Evolutionary conservation across 2,797 vertebrate genomes (phyloP).

Genomic region (Poeciliopsis presidionis): DNA sequence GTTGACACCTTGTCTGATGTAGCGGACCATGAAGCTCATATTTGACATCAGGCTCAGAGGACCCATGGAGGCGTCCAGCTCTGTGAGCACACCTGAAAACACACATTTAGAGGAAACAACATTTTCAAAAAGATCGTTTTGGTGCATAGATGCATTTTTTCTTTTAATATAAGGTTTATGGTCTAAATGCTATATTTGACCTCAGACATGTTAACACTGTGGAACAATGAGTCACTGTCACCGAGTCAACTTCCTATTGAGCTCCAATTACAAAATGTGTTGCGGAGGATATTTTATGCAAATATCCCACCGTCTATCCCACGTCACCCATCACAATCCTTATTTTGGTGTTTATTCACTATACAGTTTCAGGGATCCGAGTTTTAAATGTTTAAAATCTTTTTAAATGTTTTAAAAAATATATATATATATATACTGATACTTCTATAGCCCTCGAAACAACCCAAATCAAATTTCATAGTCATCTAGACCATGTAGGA

Average conservation of each 20-base stretch:
- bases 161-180: not conserved
- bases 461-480: not conserved
- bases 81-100: conserved; percentile 85
- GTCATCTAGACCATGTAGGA: not conserved
- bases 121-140: not conserved
- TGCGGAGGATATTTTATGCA: not conserved
- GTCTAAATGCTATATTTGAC: not conserved
- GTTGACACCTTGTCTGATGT: conserved; percentile 87
- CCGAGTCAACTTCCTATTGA: not conserved
- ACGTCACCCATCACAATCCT: not conserved
- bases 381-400: not conserved
- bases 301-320: not conserved
- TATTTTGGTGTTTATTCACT: not conserved
- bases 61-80: conserved; percentile 82
- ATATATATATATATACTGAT: not conserved
- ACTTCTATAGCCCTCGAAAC: not conserved
- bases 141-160: too few relatives aligned
- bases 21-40: conserved; percentile 86
- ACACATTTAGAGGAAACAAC: not conserved
- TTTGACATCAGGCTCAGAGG: conserved; percentile 85
- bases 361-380: not conserved
- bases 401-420: not conserved
- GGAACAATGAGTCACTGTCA: not conserved
- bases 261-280: not conserved
- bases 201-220: not conserved